A percentile compares a stretch with the other conserved stretches of the same genome.
Conservation (phyloP, 2,888 invertebrate genomes). For the Catocala nupta region DNA sequence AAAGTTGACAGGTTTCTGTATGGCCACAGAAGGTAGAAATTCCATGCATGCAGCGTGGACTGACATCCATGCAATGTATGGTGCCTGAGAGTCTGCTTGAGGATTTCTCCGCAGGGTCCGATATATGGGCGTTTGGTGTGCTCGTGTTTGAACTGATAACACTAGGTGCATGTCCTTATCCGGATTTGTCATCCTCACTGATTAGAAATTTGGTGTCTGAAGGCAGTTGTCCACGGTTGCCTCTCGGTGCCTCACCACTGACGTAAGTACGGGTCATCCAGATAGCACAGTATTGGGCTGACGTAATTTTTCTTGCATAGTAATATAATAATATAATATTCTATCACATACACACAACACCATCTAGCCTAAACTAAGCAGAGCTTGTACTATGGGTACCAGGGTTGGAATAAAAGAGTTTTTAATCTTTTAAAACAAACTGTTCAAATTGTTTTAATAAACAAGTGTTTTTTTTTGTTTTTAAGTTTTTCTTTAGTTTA, state of each 20-base stretch:
- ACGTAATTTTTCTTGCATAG: too few species aligned
- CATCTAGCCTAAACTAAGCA: too few species aligned
- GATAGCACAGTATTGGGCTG: background rate
- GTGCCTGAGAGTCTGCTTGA: conserved; percentile 95
- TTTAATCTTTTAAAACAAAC: too few species aligned
- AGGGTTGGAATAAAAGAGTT: too few species aligned
- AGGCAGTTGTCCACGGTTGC: conserved; percentile 90
- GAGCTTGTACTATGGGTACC: too few species aligned
- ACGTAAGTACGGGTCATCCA: conserved; percentile 46
- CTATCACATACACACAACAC: too few species aligned
- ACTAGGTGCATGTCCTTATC: conserved; percentile 95
- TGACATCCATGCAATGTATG: conserved; percentile 96
- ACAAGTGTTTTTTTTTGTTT: too few species aligned
- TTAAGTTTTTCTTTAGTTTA: too few species aligned
- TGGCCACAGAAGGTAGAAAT: conserved; percentile 92
- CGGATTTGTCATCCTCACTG: conserved; percentile 90
- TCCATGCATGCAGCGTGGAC: conserved; percentile 92
- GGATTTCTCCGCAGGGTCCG: conserved; percentile 93
- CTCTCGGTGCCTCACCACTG: conserved; percentile 78
- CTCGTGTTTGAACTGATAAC: conserved; percentile 94
- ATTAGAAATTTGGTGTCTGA: conserved; percentile 88
- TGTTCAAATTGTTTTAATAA: too few species aligned
- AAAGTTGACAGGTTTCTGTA: conserved; percentile 95
- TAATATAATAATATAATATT: too few species aligned
- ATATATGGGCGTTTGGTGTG: conserved; percentile 96